Evolutionary conservation across 2,888 invertebrate species (phyloP), one percentile per base, ranked within the genome.

Genomic region (Volucella zonaria): DNA sequence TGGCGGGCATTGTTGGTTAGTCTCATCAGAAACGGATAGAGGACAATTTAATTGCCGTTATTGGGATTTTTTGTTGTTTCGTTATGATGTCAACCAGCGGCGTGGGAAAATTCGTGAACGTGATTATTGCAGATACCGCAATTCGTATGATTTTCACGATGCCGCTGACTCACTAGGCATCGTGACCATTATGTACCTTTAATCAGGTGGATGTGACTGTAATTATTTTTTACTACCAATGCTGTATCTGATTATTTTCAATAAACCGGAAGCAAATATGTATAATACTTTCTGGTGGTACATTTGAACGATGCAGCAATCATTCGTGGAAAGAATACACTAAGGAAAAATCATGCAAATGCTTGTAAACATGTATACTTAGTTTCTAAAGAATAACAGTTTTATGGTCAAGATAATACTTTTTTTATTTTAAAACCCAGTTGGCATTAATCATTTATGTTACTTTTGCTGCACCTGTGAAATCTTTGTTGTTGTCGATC

Each of bases 1-100:
- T 12, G 59, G 15, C 47, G 47, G 6, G 42, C 38, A 12, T 49
- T 66, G 58, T 58, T 66, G 56, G 58, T 58, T 66, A 47, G 58
- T 49, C 56, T 64, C 66, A 23, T 66, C 49, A 40, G 56, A 18
- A 49, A 59, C 40, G 42, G 58, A 62, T 52, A 31, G 58, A 59
- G 47, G 64, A 51, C 70, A 56, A 61, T 64, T 70, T 75, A 64
- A 81, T 75, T 81, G 75, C 58, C 75, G 38, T 81, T 75, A 81
- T 81, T 81, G 81, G 58, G 56, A 75, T 51, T 81, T 74, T 75
- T 81, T 70, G 81, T 70, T 70, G 75, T 81, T 75, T 47, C 75
- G 43, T 40, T 61, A 11, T 4, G 31, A 31, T 31, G 12, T 56
- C 15, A 6, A 38, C 12, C 14, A 70, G 14, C 18, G n/a, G 12